These are phyloP conservation scores for Leptinotarsa haldemani DNA, from an alignment of 2,888 invertebrate species.

Conservation along the genomic window DNA sequence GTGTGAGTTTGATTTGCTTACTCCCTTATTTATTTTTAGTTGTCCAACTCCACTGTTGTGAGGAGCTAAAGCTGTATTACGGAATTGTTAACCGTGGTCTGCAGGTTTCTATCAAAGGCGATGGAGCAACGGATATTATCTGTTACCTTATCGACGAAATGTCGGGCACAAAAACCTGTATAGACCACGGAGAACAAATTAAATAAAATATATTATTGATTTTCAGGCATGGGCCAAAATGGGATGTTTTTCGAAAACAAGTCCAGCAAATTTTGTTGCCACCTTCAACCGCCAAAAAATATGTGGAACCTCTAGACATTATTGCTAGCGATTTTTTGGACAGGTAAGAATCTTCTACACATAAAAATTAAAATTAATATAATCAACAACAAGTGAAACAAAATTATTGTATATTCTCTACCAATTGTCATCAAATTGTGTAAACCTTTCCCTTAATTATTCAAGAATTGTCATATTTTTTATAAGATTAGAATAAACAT, in stretches of 20 bases:
- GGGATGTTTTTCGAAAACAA: conserved; percentile 86
- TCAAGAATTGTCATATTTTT: no score
- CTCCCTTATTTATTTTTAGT: conserved; percentile 16
- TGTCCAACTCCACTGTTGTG: conserved; percentile 12
- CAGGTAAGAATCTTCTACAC: conserved; percentile 67
- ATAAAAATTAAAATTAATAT: not conserved
- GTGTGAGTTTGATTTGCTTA: conserved; percentile 70
- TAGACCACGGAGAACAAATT: no score
- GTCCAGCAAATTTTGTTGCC: conserved; percentile 87
- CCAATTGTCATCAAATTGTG: no score
- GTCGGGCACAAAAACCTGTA: no score
- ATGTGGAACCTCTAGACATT: conserved; percentile 78
- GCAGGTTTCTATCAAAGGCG: no score
- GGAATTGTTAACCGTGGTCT: no score
- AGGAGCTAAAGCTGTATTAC: not conserved
- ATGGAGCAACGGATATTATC: no score
- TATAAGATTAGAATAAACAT: no score
- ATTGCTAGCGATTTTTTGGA: conserved; percentile 82
- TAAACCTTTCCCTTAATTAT: no score
- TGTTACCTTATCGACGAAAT: no score
- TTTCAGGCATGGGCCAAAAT: conserved; percentile 85
- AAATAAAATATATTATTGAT: not conserved
- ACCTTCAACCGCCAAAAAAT: conserved; percentile 82
- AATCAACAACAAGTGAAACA: not conserved
- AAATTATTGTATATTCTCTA: no score